Evolutionary conservation across 1,140 invertebrate species (phyloP), one percentile per base, ranked within the genome.

Genomic region (Hylaeus anthracinus): DNA sequence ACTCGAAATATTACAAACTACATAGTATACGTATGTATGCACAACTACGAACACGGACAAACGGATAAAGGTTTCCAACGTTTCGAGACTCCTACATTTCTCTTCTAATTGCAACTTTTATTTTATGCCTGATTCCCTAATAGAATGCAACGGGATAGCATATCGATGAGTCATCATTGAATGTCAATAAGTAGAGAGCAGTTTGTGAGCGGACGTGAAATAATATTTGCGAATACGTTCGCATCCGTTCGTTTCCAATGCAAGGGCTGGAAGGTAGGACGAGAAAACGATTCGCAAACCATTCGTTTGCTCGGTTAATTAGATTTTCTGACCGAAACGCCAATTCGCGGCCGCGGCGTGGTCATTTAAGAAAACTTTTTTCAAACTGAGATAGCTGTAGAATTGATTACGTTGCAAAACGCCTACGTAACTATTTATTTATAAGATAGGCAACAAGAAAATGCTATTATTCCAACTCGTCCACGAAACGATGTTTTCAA

Each of bases 111-210:
- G 55, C 3, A 3, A 39, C 55, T 45, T 70, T 60, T 69, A 58
- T 76, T 70, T 12, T n/a, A 6, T 48, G 37, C 26, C 12, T 26
- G 43, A 58, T 41, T 14, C 41, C 26, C 41, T 48, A n/a, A 70
- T 56, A 51, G 66, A 26, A 45, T 41, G 5, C 2, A 60, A 10
- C 3, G 26, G 26, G 26, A 26, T 26, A 51, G 5, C 69, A 60
- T 60, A 77, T 77, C 15, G 74, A 70, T 77, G 26, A 26, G 26
- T 26, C 43, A 14, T 70, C 66, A 70, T 70, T 66, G 74, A 67
- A 70, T 58, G 74, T 77, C 66, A 58, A 60, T 60, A 70, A 70
- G 37, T 39, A 15, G 3, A 10, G 15, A 41, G 37, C 45, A 55
- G 26, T 58, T 39, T 10, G 26, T 14, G 15, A 10, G 8, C 39